phyloP scores from a whole-genome alignment of 2,113 vertebrate genomes.

The Butorides virescens region DNA sequence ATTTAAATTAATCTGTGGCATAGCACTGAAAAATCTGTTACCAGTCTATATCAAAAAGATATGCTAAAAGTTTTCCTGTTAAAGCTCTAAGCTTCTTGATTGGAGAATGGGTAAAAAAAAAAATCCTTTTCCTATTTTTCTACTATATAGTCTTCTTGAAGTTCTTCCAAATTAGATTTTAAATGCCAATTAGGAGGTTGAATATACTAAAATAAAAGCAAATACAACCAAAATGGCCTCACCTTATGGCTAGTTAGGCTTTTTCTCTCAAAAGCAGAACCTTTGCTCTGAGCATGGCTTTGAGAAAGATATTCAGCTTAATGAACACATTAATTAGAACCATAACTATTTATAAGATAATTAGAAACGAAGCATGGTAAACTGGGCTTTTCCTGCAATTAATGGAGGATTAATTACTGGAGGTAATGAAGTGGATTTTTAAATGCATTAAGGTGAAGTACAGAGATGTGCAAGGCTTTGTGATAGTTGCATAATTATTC shows the following conservation, averaged over 20 bases:
- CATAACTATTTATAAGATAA: conserved; percentile 99
- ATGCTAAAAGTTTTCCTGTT: conserved; percentile 75
- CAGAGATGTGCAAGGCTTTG: conserved; percentile 98
- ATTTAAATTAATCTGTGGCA: conserved; percentile 69
- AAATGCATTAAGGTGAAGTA: conserved; percentile 99
- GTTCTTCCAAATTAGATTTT: conserved; percentile 99
- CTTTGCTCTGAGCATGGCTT: conserved; percentile 98
- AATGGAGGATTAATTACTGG: conserved; percentile 99
- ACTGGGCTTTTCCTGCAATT: conserved; percentile 99
- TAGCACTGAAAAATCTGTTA: conserved; percentile 64
- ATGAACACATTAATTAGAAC: conserved; percentile 99
- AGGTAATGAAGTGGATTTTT: conserved; percentile 99
- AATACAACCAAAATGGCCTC: conserved; percentile 96
- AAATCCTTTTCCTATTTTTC: conserved; percentile 75
- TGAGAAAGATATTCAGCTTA: conserved; percentile 99
- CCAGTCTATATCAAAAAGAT: conserved; percentile 68
- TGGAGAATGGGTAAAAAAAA: conserved; percentile 52
- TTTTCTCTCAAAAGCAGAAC: conserved; percentile 91
- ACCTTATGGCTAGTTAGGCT: conserved; percentile 99
- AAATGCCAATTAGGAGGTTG: conserved; percentile 99
- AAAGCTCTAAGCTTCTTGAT: conserved; percentile 77
- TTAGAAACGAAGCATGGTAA: conserved; percentile 99
- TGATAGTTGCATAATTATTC: conserved; percentile 99
- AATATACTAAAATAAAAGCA: conserved; percentile 99
- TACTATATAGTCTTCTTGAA: conserved; percentile 93